Base-by-base conservation (phyloP, 2,888 invertebrate genomes). In the Acrobasis suavella region DNA sequence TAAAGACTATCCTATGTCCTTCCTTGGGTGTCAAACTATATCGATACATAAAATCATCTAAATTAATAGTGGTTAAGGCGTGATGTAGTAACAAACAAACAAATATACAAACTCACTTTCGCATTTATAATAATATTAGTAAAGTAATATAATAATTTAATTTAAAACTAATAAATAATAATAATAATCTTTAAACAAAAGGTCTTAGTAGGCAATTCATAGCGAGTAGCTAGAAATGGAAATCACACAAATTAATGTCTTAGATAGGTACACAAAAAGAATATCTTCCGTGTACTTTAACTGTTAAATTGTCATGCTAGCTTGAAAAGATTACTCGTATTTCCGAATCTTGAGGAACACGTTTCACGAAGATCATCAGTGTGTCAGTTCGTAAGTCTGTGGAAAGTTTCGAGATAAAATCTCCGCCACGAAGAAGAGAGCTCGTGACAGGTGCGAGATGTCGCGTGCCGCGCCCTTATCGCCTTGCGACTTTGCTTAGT, bases 381-480 rank as follows among this genome's bases (percentile, higher is more conserved):
- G 62, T 71, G 69, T 78, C 75, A 77, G 80, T 81, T 80, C 77
- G 77, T 78, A 80, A 82, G 79, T 79, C 80, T 73, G 69, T 56
- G 66, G 68, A 71, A 86, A 86, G 81, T 84, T 85, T 72, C 66
- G 61, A 78, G 85, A 87, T 87, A 84, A 77, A 76, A 87, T 86
- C 85, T 75, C 62, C 64, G 73, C 70, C 72, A 81, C 81, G 82
- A 81, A 80, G 81, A 77, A 76, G 75, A 75, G 74, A 74, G 72
- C 74, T 73, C 59, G 67, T 74, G 80, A 76, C 82, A 83, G 80
- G 80, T 78, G 71, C 72, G 75, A 70, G 73, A 72, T 16, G 75
- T 72, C 50, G 37, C 72, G 67, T 69, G 66, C 67, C 74, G 75
- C 72, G 70, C 74, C 76, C 74, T 78, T 83, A 81, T 82, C 81